Conservation (phyloP, 2,113 vertebrate genomes). For the Apus apus region DNA sequence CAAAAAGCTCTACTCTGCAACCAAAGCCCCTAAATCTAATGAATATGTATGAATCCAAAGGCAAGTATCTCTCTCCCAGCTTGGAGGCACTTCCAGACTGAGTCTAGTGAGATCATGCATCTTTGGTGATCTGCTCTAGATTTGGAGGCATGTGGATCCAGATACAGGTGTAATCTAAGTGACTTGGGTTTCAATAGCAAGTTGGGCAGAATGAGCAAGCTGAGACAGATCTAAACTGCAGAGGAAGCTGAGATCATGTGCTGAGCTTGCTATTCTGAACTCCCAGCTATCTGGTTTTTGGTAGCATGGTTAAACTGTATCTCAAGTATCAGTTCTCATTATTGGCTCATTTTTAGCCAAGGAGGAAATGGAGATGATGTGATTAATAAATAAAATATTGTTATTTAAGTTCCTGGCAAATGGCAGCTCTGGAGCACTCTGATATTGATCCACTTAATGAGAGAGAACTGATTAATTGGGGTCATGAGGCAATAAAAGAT, state of each 20-base stretch:
- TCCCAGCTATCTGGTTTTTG: neutral
- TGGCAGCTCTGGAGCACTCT: neutral
- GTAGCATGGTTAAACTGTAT: neutral
- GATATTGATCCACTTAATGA: neutral
- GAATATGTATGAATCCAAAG: neutral
- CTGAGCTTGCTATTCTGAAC: neutral
- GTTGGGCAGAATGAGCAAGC: neutral
- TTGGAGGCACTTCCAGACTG: neutral
- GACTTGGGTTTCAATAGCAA: neutral
- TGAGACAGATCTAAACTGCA: neutral
- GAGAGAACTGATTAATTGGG: neutral
- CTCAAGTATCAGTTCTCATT: neutral
- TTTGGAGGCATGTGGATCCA: neutral
- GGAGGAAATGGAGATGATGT: neutral
- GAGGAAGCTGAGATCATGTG: neutral
- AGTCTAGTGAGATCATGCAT: neutral
- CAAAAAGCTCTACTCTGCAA: neutral
- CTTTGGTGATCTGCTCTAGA: neutral
- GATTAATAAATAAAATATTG: slow-evolving; percentile 3
- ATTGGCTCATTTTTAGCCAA: neutral
- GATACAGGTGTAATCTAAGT: neutral
- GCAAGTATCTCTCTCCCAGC: neutral
- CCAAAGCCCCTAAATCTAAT: neutral
- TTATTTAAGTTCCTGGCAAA: neutral
- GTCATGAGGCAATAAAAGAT: neutral